Conservation (phyloP, 30 jellyfish, hydroid and myxozoan genomes). For the Chrysaora quinquecirrha region DNA sequence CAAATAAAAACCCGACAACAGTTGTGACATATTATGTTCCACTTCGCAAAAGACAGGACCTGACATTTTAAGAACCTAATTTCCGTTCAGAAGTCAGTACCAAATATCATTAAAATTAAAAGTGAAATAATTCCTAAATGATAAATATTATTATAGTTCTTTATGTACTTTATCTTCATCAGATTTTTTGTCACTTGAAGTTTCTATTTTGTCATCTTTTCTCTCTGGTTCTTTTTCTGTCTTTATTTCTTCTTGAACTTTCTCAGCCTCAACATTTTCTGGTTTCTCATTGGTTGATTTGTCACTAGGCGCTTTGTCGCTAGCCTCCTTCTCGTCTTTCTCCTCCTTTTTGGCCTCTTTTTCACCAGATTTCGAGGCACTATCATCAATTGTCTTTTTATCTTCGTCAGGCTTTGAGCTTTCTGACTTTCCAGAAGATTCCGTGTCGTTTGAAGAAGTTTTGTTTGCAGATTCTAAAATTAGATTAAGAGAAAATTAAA, state of each 20-base stretch:
- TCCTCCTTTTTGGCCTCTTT: constrained; percentile 1
- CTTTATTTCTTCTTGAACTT: constrained; percentile 25
- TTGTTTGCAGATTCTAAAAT: constrained; percentile 46
- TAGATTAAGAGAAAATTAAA: too few species aligned
- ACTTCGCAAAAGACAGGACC: too few species aligned
- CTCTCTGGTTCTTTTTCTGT: constrained; percentile 24
- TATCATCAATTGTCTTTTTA: neutral
- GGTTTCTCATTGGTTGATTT: neutral
- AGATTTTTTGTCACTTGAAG: neutral
- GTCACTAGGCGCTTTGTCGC: neutral
- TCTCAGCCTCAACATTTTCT: constrained; percentile 33
- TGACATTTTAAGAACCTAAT: too few species aligned
- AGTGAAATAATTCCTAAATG: constrained; percentile 20
- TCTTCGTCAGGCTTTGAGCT: neutral
- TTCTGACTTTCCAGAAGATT: neutral
- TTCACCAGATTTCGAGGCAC: neutral
- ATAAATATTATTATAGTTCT: constrained; percentile 44
- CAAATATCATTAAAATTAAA: neutral
- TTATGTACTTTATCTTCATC: constrained; percentile 47
- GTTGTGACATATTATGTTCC: too few species aligned
- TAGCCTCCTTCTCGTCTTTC: constrained; percentile 7
- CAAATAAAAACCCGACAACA: too few species aligned
- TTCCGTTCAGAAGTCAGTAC: too few species aligned
- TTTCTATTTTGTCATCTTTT: constrained; percentile 6
- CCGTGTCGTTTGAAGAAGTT: constrained; percentile 45